Evolutionary conservation across 2,113 vertebrate genomes (phyloP).

Genomic region (Naja naja): DNA sequence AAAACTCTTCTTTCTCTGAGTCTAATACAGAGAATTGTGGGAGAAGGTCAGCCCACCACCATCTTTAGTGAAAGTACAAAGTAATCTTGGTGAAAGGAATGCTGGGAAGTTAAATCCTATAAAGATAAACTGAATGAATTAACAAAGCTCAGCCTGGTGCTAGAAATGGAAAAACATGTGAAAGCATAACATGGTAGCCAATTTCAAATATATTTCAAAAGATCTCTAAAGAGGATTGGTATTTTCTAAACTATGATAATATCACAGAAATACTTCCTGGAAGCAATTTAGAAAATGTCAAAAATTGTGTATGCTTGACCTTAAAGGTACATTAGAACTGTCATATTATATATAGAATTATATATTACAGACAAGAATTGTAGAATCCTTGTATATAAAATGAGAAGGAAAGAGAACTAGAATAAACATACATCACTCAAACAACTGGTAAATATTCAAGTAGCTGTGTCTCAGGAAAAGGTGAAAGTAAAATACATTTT

Average conservation of each 20-base stretch:
- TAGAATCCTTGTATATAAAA: not conserved
- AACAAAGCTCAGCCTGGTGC: not conserved
- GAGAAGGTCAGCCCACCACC: not conserved
- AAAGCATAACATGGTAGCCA: not conserved
- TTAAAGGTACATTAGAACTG: not conserved
- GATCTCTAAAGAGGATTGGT: not conserved
- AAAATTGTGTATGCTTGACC: not conserved
- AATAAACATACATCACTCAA: not conserved
- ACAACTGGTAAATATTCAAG: not conserved
- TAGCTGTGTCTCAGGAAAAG: not conserved
- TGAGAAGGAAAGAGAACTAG: not conserved
- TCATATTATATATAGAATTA: not conserved
- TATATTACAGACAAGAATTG: not conserved
- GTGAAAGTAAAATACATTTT: not conserved
- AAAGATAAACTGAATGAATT: not conserved
- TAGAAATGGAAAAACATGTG: not conserved
- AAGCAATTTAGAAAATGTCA: not conserved
- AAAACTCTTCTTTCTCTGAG: not conserved
- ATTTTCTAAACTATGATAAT: not conserved
- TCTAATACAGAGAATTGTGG: not conserved
- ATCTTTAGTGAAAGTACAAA: not conserved
- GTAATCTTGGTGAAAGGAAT: not conserved
- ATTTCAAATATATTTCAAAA: not conserved
- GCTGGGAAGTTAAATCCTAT: not conserved
- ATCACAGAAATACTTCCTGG: not conserved